Percentiles rank a stretch among this genome's conserved stretches.
phyloP scores from a whole-genome alignment of 1,140 invertebrate genomes.

The Drosophila serrata region DNA sequence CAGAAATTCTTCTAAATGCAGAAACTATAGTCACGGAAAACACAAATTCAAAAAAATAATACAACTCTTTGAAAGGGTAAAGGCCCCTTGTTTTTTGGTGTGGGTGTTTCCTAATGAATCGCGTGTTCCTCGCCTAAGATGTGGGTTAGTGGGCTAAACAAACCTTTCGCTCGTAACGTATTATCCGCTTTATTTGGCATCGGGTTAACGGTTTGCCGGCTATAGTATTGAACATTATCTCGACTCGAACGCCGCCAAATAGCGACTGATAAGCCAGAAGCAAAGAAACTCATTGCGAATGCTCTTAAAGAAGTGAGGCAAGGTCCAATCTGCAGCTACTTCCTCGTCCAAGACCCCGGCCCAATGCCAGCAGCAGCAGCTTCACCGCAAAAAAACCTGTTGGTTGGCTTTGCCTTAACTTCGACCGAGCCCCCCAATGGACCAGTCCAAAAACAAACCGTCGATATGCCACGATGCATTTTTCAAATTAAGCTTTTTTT shows the following conservation, averaged over 20 bases:
- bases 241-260: slow-evolving; percentile 16
- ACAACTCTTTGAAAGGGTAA: neutral
- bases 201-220: slow-evolving; percentile 48
- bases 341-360: slow-evolving; percentile 39
- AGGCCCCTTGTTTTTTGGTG: too few relatives aligned
- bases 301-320: slow-evolving; percentile 59
- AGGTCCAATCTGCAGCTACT: slow-evolving; percentile 60
- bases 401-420: slow-evolving; percentile 32
- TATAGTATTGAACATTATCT: slow-evolving; percentile 64
- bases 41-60: neutral
- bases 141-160: slow-evolving; percentile 27
- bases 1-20: neutral
- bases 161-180: slow-evolving; percentile 64
- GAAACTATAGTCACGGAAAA: neutral
- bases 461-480: slow-evolving; percentile 63
- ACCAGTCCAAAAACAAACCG: slow-evolving; percentile 12
- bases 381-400: slow-evolving; percentile 60
- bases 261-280: slow-evolving; percentile 51
- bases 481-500: slow-evolving; percentile 16
- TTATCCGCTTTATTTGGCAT: slow-evolving; percentile 55
- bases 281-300: slow-evolving; percentile 34
- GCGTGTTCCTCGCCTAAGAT: slow-evolving; percentile 4
- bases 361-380: slow-evolving; percentile 30
- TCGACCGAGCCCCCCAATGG: slow-evolving; percentile 31
- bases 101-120: neutral